Evolutionary conservation across 2,797 vertebrate species (phyloP).

Genomic region (Bufotes viridis): DNA sequence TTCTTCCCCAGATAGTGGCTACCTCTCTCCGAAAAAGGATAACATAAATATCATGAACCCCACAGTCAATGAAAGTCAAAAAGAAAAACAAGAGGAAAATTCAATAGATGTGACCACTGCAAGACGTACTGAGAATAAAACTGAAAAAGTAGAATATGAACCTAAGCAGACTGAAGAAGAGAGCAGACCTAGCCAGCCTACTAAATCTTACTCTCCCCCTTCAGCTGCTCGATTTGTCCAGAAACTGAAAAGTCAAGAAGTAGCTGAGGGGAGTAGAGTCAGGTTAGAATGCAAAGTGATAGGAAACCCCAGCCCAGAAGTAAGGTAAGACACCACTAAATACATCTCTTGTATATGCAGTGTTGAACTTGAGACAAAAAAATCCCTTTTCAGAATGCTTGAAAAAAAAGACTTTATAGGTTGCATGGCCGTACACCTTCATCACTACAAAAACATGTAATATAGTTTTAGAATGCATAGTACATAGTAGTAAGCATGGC

Average conservation of each 20-base stretch:
- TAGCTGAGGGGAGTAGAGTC: slow-evolving; percentile 89
- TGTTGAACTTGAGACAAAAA: neutral
- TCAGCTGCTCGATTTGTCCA: slow-evolving; percentile 87
- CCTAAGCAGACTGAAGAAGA: slow-evolving; percentile 17
- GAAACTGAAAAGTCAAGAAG: slow-evolving; percentile 95
- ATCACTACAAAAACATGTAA: neutral
- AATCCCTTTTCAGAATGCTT: neutral
- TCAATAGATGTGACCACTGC: slow-evolving; percentile 53
- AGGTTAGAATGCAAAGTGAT: slow-evolving; percentile 87
- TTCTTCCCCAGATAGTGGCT: slow-evolving; percentile 95
- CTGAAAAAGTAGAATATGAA: slow-evolving; percentile 44
- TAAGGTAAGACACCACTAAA: slow-evolving; percentile 79
- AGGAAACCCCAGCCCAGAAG: slow-evolving; percentile 86
- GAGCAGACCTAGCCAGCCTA: slow-evolving; percentile 56
- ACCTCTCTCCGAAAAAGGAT: slow-evolving; percentile 87
- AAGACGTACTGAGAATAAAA: slow-evolving; percentile 38
- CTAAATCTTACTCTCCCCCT: slow-evolving; percentile 66
- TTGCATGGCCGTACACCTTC: neutral
- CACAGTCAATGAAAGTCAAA: slow-evolving; percentile 62
- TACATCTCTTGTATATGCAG: neutral
- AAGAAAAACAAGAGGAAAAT: slow-evolving; percentile 56
- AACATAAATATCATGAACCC: slow-evolving; percentile 64
- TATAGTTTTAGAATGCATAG: neutral
- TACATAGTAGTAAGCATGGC: neutral
- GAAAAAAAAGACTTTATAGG: neutral